These are phyloP conservation scores for Sinonovacula constricta DNA, from an alignment of 1,140 invertebrate species.

Conservation along the genomic window DNA sequence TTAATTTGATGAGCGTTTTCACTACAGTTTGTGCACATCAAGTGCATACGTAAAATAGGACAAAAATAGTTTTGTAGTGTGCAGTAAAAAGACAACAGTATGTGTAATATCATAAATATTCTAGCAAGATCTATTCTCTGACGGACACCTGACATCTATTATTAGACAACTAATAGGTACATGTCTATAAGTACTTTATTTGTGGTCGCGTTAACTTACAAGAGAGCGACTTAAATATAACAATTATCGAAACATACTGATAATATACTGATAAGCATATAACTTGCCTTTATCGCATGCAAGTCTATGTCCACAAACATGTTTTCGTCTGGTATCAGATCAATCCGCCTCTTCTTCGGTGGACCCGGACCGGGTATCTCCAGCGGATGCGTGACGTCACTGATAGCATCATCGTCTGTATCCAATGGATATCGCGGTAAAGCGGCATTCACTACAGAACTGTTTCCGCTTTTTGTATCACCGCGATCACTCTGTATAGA, in stretches of 20 bases:
- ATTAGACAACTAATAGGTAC: not conserved
- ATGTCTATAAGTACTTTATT: not conserved
- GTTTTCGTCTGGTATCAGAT: constrained; percentile 24
- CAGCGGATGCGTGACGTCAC: too few relatives aligned
- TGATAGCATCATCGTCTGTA: too few relatives aligned
- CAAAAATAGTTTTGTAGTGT: too few relatives aligned
- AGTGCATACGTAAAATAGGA: too few relatives aligned
- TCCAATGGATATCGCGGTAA: too few relatives aligned
- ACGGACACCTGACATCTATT: not conserved
- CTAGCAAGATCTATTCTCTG: not conserved
- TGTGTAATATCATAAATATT: not conserved
- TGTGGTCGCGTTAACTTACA: not conserved
- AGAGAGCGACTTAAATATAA: not conserved
- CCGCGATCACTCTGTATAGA: too few relatives aligned
- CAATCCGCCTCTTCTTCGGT: constrained; percentile 7
- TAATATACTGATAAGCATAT: not conserved
- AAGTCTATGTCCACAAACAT: constrained; percentile 26
- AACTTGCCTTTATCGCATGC: constrained; percentile 24
- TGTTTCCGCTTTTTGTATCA: too few relatives aligned
- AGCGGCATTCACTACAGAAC: too few relatives aligned
- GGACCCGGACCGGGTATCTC: not conserved
- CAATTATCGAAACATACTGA: not conserved
- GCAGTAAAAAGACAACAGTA: too few relatives aligned
- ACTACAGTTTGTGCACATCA: too few relatives aligned
- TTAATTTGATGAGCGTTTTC: too few relatives aligned